phyloP scores from a whole-genome alignment of 2,888 invertebrate genomes.

The Liodrosophila aerea region DNA sequence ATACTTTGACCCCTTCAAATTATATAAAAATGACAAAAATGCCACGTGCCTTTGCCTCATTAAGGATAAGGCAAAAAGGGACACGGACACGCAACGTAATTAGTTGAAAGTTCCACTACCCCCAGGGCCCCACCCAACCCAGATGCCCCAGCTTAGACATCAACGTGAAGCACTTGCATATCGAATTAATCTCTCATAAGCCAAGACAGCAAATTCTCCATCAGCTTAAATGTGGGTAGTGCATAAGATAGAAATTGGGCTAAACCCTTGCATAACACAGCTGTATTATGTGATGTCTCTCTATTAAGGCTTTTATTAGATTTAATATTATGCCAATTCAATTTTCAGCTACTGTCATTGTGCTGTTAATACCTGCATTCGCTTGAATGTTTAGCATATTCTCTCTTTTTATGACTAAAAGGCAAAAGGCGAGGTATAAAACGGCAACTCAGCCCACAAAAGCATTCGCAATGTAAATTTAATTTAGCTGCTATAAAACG shows the following conservation, averaged over 20 bases:
- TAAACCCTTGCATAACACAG: no score
- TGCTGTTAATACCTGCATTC: not conserved
- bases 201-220: not conserved
- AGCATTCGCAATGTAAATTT: constrained; percentile 69
- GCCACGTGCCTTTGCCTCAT: constrained; percentile 75
- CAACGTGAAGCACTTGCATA: not conserved
- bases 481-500: constrained; percentile 64
- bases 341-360: constrained; percentile 31
- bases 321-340: not conserved
- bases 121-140: no score
- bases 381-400: constrained; percentile 9
- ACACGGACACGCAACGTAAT: not conserved
- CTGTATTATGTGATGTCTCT: no score
- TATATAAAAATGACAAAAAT: constrained; percentile 63
- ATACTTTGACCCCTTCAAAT: constrained; percentile 49
- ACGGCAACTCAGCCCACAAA: constrained; percentile 25
- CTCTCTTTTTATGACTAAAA: constrained; percentile 28
- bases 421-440: constrained; percentile 29
- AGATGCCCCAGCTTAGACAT: no score
- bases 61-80: constrained; percentile 27
- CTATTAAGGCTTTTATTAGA: no score
- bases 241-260: no score
- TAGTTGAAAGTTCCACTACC: no score
- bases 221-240: no score
- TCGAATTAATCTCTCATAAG: no score